phyloP scores from a whole-genome alignment of 30 jellyfish, hydroid and myxozoan species.

The Hydractinia echinata region DNA sequence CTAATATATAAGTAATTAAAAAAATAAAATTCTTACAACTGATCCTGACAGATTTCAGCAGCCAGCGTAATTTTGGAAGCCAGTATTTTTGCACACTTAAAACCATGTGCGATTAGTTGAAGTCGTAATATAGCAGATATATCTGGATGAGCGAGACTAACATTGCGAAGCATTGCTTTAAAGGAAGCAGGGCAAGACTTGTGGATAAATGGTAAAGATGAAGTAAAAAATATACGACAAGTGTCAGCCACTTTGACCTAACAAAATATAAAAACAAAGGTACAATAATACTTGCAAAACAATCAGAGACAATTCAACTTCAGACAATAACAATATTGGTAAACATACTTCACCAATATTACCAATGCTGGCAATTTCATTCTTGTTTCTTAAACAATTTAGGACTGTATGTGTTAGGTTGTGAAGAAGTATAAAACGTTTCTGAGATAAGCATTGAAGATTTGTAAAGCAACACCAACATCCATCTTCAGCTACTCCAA shows the following conservation, averaged over 20 bases:
- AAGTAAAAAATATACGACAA: constrained; percentile 4
- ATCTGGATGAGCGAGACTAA: constrained; percentile 61
- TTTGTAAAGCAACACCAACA: constrained; percentile 67
- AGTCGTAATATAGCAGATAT: constrained; percentile 33
- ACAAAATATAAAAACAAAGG: neutral
- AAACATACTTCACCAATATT: no score
- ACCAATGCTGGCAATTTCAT: no score
- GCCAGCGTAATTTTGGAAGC: constrained; percentile 44
- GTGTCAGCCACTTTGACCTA: neutral
- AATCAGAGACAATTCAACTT: no score
- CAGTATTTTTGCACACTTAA: constrained; percentile 59
- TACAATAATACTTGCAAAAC: neutral
- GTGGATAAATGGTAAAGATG: constrained; percentile 5
- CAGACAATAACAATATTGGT: no score
- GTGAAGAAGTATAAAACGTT: no score
- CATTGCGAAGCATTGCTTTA: constrained; percentile 32
- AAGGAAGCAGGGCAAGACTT: neutral
- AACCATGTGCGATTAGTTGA: constrained; percentile 80
- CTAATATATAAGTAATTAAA: no score
- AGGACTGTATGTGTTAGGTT: no score
- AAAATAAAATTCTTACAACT: constrained; percentile 45
- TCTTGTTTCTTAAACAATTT: no score
- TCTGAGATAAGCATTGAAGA: constrained; percentile 25
- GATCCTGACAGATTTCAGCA: constrained; percentile 51
- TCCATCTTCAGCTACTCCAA: constrained; percentile 43